Evolutionary conservation across 2,797 vertebrate genomes (phyloP).

Genomic region (Aeoliscus strigatus): DNA sequence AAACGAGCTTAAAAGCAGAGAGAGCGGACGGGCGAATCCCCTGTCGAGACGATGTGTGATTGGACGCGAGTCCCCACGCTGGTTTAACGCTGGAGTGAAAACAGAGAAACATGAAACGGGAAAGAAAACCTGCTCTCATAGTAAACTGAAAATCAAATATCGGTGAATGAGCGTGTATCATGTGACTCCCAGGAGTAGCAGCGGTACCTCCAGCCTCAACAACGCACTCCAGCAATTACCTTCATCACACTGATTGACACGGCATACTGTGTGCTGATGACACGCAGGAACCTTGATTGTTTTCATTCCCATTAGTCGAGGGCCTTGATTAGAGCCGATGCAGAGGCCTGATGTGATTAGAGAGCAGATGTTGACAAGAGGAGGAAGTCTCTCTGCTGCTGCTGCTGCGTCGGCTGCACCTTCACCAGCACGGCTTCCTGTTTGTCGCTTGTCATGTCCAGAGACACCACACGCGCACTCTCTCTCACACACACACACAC

Average conservation of each 20-base stretch:
- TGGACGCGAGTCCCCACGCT: too few species aligned
- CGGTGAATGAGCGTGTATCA: too few species aligned
- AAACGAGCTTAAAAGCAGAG: neutral
- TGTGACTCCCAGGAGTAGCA: too few species aligned
- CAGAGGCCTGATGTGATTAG: constrained; percentile 42
- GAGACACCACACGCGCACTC: constrained; percentile 6
- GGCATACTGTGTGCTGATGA: constrained; percentile 57
- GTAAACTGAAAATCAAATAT: too few species aligned
- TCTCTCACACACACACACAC: constrained; percentile 3
- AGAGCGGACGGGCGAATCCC: neutral
- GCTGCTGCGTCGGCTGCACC: constrained; percentile 16
- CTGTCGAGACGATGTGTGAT: neutral
- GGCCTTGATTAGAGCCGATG: constrained; percentile 49
- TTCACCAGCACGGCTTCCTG: constrained; percentile 12
- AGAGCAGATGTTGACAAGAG: constrained; percentile 27
- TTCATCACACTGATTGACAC: constrained; percentile 58
- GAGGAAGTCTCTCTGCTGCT: constrained; percentile 15
- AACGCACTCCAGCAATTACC: constrained; percentile 48
- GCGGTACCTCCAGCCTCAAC: constrained; percentile 23
- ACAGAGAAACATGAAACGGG: too few species aligned
- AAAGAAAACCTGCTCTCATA: too few species aligned
- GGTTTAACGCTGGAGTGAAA: too few species aligned
- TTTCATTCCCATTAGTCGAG: constrained; percentile 43
- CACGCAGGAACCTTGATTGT: constrained; percentile 48
- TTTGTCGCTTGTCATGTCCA: constrained; percentile 26